Conservation (phyloP, 1,140 invertebrate species). For the Epicauta chinensis region DNA sequence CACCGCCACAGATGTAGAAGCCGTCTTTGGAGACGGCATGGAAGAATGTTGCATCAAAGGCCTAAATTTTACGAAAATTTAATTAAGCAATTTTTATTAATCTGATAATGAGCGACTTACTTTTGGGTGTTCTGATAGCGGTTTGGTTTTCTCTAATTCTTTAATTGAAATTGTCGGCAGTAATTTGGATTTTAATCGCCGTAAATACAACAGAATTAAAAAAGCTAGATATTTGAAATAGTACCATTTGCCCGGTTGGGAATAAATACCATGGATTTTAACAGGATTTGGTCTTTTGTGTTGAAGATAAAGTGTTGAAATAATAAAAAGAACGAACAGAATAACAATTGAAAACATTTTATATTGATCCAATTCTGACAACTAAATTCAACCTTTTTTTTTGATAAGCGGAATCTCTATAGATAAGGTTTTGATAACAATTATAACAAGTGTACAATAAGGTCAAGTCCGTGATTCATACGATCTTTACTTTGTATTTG, state of each 20-base stretch:
- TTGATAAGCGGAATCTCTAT: no score
- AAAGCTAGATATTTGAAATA: constrained; percentile 55
- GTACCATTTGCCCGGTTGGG: constrained; percentile 55
- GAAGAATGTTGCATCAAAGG: constrained; percentile 58
- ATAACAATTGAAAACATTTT: no score
- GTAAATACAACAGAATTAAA: constrained; percentile 47
- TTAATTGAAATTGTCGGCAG: constrained; percentile 20
- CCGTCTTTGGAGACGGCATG: constrained; percentile 47
- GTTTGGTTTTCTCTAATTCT: constrained; percentile 55
- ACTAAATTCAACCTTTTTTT: no score
- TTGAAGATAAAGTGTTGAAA: not conserved
- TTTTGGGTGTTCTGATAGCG: constrained; percentile 51
- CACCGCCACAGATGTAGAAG: constrained; percentile 48
- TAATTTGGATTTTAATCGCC: constrained; percentile 51
- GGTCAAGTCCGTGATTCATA: no score
- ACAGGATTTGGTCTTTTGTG: constrained; percentile 34
- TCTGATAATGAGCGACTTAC: constrained; percentile 41
- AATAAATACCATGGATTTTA: constrained; percentile 54
- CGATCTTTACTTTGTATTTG: no score
- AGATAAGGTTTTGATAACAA: no score
- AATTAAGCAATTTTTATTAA: not conserved
- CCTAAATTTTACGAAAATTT: constrained; percentile 41
- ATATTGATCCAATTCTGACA: no score
- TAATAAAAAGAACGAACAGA: not conserved
- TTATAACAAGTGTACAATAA: no score